A percentile compares a stretch with the other conserved stretches of the same genome.
These are phyloP conservation scores for Carpatolechia fugitivella DNA, from an alignment of 2,888 invertebrate genomes.

Conservation along the genomic window DNA sequence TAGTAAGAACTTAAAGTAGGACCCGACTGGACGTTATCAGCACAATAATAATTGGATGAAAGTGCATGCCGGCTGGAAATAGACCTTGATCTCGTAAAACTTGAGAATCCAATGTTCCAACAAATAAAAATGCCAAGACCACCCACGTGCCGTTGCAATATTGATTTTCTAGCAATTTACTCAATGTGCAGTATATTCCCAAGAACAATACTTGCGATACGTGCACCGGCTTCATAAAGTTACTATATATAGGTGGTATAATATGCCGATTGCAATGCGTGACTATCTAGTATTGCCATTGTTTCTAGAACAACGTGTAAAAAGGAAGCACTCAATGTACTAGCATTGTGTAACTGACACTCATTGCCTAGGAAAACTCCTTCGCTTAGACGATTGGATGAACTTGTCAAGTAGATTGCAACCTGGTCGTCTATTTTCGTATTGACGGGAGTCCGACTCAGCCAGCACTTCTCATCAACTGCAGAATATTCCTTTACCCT, in stretches of 20 bases:
- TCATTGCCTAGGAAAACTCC: neutral
- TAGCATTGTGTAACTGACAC: slow-evolving; percentile 6
- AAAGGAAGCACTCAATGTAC: slow-evolving; percentile 3
- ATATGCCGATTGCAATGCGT: neutral
- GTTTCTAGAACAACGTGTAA: slow-evolving; percentile 1
- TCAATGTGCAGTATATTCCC: neutral
- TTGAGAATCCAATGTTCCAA: no score
- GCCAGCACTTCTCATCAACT: no score
- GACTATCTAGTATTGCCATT: slow-evolving; percentile 9
- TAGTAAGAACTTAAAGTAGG: no score
- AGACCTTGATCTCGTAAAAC: no score
- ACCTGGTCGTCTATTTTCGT: neutral
- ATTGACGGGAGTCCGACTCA: neutral
- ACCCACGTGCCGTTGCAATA: neutral
- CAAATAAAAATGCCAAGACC: neutral
- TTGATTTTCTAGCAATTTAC: neutral
- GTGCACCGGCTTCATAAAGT: neutral
- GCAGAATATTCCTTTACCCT: no score
- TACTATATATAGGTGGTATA: neutral
- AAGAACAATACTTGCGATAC: neutral
- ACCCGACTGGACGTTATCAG: no score
- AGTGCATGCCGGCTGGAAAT: no score
- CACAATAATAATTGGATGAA: no score
- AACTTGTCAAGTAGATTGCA: neutral
- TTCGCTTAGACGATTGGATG: neutral